Evolutionary conservation across 2,113 vertebrate species (phyloP).

Genomic region (Tauraco erythrolophus): DNA sequence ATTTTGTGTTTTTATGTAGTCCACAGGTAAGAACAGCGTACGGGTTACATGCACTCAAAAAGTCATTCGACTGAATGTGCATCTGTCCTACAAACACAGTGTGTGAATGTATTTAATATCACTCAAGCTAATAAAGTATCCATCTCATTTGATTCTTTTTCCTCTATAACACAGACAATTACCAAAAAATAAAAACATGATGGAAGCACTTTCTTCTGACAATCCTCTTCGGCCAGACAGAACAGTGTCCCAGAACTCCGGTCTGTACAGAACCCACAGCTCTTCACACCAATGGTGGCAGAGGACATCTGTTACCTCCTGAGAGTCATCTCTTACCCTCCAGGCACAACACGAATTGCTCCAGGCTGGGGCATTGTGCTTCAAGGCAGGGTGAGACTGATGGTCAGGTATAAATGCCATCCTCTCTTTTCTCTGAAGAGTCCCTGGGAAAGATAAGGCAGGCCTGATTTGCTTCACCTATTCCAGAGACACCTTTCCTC

Average conservation of each 20-base stretch:
- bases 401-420: neutral
- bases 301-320: neutral
- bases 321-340: neutral
- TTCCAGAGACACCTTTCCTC: neutral
- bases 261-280: neutral
- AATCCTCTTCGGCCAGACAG: neutral
- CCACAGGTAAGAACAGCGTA: fast-evolving
- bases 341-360: neutral
- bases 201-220: neutral
- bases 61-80: neutral
- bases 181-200: neutral
- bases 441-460: neutral
- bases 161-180: neutral
- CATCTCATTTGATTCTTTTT: neutral
- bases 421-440: neutral
- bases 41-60: neutral
- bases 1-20: neutral
- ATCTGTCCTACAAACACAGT: neutral
- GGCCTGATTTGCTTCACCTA: neutral
- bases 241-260: neutral
- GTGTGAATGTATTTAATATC: neutral
- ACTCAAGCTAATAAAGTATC: neutral
- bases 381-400: neutral
- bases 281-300: fast-evolving
- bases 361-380: neutral